These are phyloP conservation scores for Rhabdomys dilectus DNA, from an alignment of 2,113 vertebrate genomes.

Conservation along the genomic window DNA sequence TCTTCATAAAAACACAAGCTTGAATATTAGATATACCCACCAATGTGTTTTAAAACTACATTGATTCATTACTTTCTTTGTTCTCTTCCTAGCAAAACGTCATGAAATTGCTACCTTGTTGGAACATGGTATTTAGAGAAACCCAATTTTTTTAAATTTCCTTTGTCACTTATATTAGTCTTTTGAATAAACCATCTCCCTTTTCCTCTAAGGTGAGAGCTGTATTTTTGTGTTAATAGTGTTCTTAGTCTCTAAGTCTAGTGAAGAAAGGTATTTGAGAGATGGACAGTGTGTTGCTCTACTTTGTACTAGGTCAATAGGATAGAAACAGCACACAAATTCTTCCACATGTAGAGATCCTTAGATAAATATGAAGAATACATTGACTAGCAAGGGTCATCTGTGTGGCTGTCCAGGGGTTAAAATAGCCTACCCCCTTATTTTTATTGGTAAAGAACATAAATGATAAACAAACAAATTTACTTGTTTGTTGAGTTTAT, in stretches of 20 bases:
- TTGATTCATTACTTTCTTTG: not conserved
- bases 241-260: not conserved
- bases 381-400: not conserved
- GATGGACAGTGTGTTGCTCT: not conserved
- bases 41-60: not conserved
- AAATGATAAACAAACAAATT: not conserved
- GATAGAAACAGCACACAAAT: not conserved
- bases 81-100: not conserved
- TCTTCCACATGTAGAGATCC: not conserved
- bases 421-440: slow-evolving; percentile 29
- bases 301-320: not conserved
- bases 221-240: not conserved
- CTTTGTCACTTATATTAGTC: not conserved
- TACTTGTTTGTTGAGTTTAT: slow-evolving; percentile 4
- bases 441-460: slow-evolving; percentile 35
- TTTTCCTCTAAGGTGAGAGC: not conserved
- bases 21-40: not conserved
- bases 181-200: not conserved
- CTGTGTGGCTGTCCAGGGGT: not conserved
- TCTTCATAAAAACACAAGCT: not conserved
- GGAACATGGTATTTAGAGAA: not conserved
- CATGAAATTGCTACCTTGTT: not conserved
- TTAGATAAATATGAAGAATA: not conserved
- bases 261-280: not conserved
- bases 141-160: not conserved